Evolutionary conservation across 2,797 vertebrate genomes (phyloP).

Genomic region (Xerus rutilus): DNA sequence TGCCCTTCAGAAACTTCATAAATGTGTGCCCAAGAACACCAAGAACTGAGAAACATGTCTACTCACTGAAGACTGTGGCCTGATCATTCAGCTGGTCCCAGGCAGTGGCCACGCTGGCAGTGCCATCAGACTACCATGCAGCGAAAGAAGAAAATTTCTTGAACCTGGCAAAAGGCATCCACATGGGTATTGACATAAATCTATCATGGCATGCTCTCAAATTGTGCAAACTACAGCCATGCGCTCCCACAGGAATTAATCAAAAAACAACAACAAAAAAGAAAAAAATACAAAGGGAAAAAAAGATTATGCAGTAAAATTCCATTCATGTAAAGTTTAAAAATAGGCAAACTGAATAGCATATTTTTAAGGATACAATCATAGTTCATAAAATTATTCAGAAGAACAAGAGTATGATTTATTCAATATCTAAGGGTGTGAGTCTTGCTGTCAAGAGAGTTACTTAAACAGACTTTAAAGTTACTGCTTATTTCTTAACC

Average conservation of each 20-base stretch:
- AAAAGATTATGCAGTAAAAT: neutral
- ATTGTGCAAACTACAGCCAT: neutral
- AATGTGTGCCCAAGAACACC: too few relatives aligned
- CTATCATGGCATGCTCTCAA: neutral
- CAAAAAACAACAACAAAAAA: neutral
- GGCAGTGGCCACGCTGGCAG: too few relatives aligned
- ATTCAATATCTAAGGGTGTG: neutral
- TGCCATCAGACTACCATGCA: too few relatives aligned
- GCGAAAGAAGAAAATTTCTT: neutral
- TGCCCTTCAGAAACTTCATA: too few relatives aligned
- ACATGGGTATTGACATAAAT: neutral
- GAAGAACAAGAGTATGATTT: neutral
- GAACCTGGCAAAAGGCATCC: neutral
- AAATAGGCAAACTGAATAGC: neutral
- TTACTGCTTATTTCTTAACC: neutral
- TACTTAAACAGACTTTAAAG: neutral
- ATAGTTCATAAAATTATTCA: neutral
- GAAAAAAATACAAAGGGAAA: too few relatives aligned
- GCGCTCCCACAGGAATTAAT: neutral
- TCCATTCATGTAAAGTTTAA: neutral
- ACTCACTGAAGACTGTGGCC: too few relatives aligned
- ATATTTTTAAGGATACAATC: neutral
- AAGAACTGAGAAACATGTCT: too few relatives aligned
- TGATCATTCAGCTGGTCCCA: too few relatives aligned
- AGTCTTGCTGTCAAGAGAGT: neutral